Evolutionary conservation across 2,888 invertebrate genomes (phyloP), one percentile per base, ranked within the genome.

Genomic region (Phengaris arion): DNA sequence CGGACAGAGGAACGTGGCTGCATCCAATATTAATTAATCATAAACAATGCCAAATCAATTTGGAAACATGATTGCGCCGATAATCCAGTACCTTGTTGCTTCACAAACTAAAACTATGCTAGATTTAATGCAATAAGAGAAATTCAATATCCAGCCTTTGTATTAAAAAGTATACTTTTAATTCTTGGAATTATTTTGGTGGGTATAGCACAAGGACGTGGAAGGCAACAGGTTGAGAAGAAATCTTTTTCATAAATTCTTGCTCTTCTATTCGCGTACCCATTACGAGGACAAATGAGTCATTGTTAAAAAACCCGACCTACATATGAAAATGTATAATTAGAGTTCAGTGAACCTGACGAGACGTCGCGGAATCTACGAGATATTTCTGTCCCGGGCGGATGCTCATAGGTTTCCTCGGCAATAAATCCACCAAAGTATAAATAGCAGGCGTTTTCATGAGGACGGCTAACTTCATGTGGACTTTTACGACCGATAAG

Each of bases 361-460:
- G 88, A 89, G 93, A 91, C 92, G 92, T 90, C 92, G 91, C 89
- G 92, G 93, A 92, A 93, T 93, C 90, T 89, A 90, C 87, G 86
- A 87, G 81, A 88, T 93, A 93, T 93, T 93, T 93, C 85, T 86
- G 92, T 90, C 85, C 72, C 83, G 81, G 81, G 80, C 91, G 90
- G 90, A 90, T 88, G 87, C 88, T 83, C 87, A 84, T 87, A 88
- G 88, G 86, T 88, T 89, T 89, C 88, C 87, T 87, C 86, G 86
- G 83, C 85, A 84, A 85, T 88, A 88, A 88, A 89, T 89, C 88
- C 88, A 88, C 88, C 83, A 87, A 87, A 83, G 85, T 88, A 91
- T 88, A 88, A 89, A 90, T 90, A 89, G 83, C 84, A 9, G 35
- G 83, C 79, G 76, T 83, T 85, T 85, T 84, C 85, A 82, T 85